Percentiles rank a stretch among this genome's conserved stretches.
These are phyloP conservation scores for Scaptomyza flava DNA, from an alignment of 2,888 invertebrate species.

Conservation along the genomic window DNA sequence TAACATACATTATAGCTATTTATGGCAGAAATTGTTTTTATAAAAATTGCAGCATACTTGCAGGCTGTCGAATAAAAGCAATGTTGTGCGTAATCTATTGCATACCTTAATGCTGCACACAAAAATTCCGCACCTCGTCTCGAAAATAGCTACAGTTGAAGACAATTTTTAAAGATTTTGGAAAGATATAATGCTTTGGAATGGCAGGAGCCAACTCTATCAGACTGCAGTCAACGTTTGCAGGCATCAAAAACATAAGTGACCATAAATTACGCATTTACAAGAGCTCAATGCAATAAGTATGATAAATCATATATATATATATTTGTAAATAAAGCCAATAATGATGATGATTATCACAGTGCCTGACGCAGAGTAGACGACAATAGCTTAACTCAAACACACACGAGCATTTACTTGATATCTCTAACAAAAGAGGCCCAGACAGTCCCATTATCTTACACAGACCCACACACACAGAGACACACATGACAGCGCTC, in stretches of 20 bases:
- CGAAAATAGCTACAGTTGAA: too few relatives aligned
- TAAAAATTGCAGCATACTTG: background rate
- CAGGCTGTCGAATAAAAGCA: background rate
- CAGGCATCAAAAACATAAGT: background rate
- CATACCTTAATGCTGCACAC: background rate
- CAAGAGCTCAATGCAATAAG: background rate
- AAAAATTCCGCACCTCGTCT: too few relatives aligned
- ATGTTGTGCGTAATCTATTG: background rate
- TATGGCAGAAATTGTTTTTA: too few relatives aligned
- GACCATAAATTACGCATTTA: background rate
- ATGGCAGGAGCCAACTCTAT: background rate
- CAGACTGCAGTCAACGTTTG: background rate
- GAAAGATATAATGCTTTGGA: background rate
- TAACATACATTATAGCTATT: too few relatives aligned
- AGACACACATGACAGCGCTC: conserved; percentile 15
- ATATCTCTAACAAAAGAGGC: conserved; percentile 31
- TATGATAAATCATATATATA: conserved; percentile 1
- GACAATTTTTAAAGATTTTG: background rate
- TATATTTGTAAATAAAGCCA: conserved; percentile 2
- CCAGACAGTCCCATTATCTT: conserved; percentile 20
- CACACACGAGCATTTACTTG: conserved; percentile 16
- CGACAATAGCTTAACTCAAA: conserved; percentile 20
- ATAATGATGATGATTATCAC: conserved; percentile 14
- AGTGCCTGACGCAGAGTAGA: conserved; percentile 15
- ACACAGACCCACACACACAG: background rate